Conservation (phyloP, 37 sponge, comb jelly and placozoan species). For the Halisarca cf. caerulea region DNA sequence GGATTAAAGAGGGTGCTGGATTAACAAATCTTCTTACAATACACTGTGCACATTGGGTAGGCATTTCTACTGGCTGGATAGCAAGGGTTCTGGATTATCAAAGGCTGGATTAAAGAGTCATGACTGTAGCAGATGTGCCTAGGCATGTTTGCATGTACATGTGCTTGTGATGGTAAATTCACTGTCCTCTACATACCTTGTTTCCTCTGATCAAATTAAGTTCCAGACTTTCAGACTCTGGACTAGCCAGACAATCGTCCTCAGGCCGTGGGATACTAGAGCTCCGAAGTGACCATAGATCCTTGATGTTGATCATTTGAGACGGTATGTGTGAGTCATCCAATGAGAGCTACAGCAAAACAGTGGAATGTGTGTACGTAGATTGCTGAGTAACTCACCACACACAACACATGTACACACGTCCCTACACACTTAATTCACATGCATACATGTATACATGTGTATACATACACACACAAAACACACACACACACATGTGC, state of each 20-base stretch:
- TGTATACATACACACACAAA: too few relatives aligned
- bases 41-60: too few relatives aligned
- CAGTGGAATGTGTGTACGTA: not conserved
- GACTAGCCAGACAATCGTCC: conserved; percentile 71
- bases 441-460: not conserved
- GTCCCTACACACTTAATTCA: too few relatives aligned
- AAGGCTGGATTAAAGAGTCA: too few relatives aligned
- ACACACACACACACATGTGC: too few relatives aligned
- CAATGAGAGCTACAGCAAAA: conserved; percentile 50
- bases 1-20: too few relatives aligned
- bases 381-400: not conserved
- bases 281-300: conserved; percentile 62
- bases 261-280: conserved; percentile 71
- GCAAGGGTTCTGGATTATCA: too few relatives aligned
- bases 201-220: not conserved
- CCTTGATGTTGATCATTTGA: conserved; percentile 55
- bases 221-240: conserved; percentile 50
- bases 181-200: too few relatives aligned
- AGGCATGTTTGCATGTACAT: not conserved
- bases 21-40: too few relatives aligned
- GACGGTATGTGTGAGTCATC: conserved; percentile 51
- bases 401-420: not conserved
- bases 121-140: not conserved
- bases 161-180: not conserved
- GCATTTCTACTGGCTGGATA: too few relatives aligned